These are phyloP conservation scores for Chaetodon trifasciatus DNA, from an alignment of 2,797 vertebrate genomes.

Conservation along the genomic window DNA sequence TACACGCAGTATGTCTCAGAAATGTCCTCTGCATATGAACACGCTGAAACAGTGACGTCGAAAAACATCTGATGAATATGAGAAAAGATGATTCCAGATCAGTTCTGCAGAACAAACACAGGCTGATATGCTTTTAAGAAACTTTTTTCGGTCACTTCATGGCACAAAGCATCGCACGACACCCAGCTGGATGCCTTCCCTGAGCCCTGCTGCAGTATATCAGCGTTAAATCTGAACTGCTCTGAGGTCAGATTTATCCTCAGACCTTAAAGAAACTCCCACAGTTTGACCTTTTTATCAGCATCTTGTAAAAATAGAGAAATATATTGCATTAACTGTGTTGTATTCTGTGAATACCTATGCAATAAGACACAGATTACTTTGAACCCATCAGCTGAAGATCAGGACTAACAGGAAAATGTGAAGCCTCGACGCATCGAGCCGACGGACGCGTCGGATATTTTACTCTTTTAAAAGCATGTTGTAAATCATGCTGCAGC, in stretches of 20 bases:
- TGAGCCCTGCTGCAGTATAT: neutral
- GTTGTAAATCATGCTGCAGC: constrained; percentile 49
- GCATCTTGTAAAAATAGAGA: constrained; percentile 35
- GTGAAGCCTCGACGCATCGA: constrained; percentile 57
- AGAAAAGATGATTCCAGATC: neutral
- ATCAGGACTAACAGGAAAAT: constrained; percentile 86
- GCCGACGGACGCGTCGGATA: constrained; percentile 35
- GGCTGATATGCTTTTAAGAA: neutral
- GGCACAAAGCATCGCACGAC: constrained; percentile 21
- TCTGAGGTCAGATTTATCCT: constrained; percentile 14
- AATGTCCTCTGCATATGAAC: constrained; percentile 29
- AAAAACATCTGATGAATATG: constrained; percentile 16
- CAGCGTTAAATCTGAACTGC: constrained; percentile 1
- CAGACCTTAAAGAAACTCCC: neutral
- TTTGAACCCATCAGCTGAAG: constrained; percentile 69
- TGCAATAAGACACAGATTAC: constrained; percentile 57
- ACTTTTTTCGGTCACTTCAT: constrained; percentile 12
- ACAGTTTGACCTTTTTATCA: constrained; percentile 35
- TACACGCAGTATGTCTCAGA: constrained; percentile 23
- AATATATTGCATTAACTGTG: constrained; percentile 32
- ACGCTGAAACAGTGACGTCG: constrained; percentile 27
- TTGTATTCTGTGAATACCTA: constrained; percentile 87
- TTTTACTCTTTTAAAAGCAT: constrained; percentile 57
- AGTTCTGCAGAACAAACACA: constrained; percentile 24
- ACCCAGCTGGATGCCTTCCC: constrained; percentile 31